Base-by-base conservation (phyloP, 2,888 invertebrate genomes). In the Macrosoma leucophasiata region DNA sequence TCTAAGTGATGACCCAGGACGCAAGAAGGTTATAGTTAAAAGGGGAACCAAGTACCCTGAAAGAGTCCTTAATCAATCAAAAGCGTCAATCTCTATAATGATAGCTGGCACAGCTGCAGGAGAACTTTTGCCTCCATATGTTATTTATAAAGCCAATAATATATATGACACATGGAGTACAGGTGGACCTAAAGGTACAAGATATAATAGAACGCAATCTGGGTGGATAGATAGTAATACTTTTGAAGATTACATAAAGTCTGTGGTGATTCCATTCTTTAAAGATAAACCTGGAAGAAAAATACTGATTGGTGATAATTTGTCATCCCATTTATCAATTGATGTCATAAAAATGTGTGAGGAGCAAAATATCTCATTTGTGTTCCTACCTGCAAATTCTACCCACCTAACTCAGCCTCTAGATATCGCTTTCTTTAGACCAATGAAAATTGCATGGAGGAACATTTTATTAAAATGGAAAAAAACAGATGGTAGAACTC, bases 121-220 rank as follows among this genome's bases (percentile, higher is more conserved):
- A 3, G 41, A 48, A 20, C 13, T 63, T 3, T 38, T 70, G 13
- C 63, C 68, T 8, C 52, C 54, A 15, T 73, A 69, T 46, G 58
- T 70, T 6, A 60, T 69, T 2, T 73, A 73, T 40, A 77, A 74
- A 42, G 47, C 67, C 2, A 55, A 55, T 33, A 33, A 66, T 29
- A 12, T 74, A n/a, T 68, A 57, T 46, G 35, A 51, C 15, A 51
- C 58, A 4, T 76, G 75, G 72, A 55, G 48, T 3, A 47, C 48
- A 37, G 57, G 56, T 26, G 75, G 75, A 7, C 70, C 69, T 30
- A 25, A 29, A 32, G 43, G 55, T 29, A 22, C 55, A 36, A 27
- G 63, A 10, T 78, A 68, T 41, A 74, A 67, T 41, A 33, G 63
- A 3, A 52, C 58, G 3, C 44, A 52, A 31, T 55, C 52, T 29